Percentiles rank a stretch among this genome's conserved stretches.
Evolutionary conservation across 2,113 vertebrate species (phyloP).

Genomic region (Chiloscyllium plagiosum): DNA sequence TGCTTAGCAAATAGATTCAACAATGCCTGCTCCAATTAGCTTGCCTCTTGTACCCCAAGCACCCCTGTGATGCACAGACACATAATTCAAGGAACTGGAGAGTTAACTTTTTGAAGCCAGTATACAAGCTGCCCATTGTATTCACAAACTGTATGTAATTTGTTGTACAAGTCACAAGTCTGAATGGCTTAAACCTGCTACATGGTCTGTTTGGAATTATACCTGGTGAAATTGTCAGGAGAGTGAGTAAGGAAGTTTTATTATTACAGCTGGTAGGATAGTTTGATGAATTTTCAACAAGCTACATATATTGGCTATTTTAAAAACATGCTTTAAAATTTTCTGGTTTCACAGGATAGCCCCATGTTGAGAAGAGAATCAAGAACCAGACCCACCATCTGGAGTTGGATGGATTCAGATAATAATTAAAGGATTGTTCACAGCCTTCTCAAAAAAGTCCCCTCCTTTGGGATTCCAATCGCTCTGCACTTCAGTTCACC

Average conservation of each 20-base stretch:
- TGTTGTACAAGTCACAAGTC: not conserved
- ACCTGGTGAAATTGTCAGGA: not conserved
- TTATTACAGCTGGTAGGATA: not conserved
- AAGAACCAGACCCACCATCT: not conserved
- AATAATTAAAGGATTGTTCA: not conserved
- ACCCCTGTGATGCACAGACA: not conserved
- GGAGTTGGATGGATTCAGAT: not conserved
- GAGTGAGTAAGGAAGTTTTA: not conserved
- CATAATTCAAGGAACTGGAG: not conserved
- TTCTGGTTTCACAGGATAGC: not conserved
- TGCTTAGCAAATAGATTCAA: not conserved
- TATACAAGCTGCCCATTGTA: not conserved
- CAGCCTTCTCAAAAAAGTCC: not conserved
- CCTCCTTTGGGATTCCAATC: not conserved
- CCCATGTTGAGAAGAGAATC: not conserved
- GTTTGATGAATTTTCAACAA: not conserved
- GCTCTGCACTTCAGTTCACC: not conserved
- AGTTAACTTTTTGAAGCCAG: not conserved
- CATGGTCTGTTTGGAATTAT: not conserved
- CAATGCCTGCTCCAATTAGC: not conserved
- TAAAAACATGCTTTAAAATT: not conserved
- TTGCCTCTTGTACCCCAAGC: not conserved
- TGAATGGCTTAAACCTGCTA: not conserved
- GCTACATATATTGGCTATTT: not conserved
- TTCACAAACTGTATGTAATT: not conserved